Base-by-base conservation (phyloP, 2,113 vertebrate species). In the Poeciliopsis retropinna region DNA sequence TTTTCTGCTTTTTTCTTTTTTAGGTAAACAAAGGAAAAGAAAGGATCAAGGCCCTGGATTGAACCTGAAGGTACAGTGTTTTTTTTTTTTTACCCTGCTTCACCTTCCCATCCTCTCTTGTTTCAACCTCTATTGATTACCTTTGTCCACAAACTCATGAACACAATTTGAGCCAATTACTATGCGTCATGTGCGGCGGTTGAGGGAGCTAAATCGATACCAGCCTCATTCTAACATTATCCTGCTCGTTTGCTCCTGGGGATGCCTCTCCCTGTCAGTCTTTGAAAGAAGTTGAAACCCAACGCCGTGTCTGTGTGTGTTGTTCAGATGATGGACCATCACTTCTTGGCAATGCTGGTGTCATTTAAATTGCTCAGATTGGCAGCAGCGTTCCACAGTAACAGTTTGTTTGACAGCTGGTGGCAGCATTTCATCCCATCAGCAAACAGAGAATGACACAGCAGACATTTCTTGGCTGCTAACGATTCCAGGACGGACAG, bases 11-110 rank as follows among this genome's bases (percentile, higher is more conserved):
- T 31, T 79, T 70, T 29, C 34, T 64, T 72, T 31, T 79, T 70
- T 32, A 60, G 32, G 22, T 14, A 39, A 17, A 63, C 15, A 31
- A 19, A 28, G 31, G 32, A 61, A 29, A 57, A n/a, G 22, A n/a
- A 57, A n/a, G 5, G 2, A 57, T 57, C 51, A 10, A 9, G 7
- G 25, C 51, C 3, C 27, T 9, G 62, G 30, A 22, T 12, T 32
- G 30, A 57, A 57, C 25, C 66, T 82, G 34, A 47, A 82, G 88
- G 85, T 89, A 82, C 12, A 83, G 72, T 32, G 14, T 31, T 61
- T 39, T 64, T 80, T 78, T 82, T 65, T 57, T 25, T 44, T 32
- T 54, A 62, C 70, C 30, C 19, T 71, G 17, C 15, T 28, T 37
- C 62, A 65, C 27, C 14, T 57, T 72, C 69, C 65, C 66, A 65